Base-by-base conservation (phyloP, 30 jellyfish, hydroid and myxozoan species). In the Catostylus mosaicus region DNA sequence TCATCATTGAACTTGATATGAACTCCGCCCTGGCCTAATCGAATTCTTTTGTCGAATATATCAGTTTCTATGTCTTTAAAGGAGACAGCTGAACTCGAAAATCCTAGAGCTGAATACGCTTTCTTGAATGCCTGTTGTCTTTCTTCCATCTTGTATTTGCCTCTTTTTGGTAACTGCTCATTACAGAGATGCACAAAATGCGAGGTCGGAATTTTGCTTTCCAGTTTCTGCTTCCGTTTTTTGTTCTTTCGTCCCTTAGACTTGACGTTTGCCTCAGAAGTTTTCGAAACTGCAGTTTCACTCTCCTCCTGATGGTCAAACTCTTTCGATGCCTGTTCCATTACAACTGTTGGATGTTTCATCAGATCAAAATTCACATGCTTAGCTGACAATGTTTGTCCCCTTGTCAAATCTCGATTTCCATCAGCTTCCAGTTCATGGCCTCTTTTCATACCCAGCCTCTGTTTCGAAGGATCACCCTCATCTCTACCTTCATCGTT, bases 351-450 rank as follows among this genome's bases (percentile, higher is more conserved):
- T 56, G 16, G 70, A 56, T 56, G 12, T 56, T 11, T 27, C 70
- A 56, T n/a, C 20, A 56, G 14, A 43, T 43, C 8, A 43, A 43
- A 16, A 43, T 6, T 43, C 54, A 43, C 54, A 43, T 9, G 54
- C 8, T 43, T 9, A 43, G 54, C 16, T 43, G 54, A 43, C 16
- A 16, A 16, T 43, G 54, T 43, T 43, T 9, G 16, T 9, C 16
- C 54, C 8, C 14, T 16, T 6, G 54, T 43, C 54, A 6, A 9
- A 43, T 16, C 8, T 43, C 14, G 8, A 16, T 9, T 16, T 6
- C 54, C 0, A 26, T 67, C 92, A 14, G 86, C 85, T 48, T 82
- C 92, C 0, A 82, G 68, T 68, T 82, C 92, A 60, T 82, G 92
- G 16, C 92, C 86, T 20, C 73, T 34, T 47, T 30, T 32, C 23